A percentile compares a stretch with the other conserved stretches of the same genome.
Conservation (phyloP, 2,888 invertebrate species). For the Pimpla rufipes region DNA sequence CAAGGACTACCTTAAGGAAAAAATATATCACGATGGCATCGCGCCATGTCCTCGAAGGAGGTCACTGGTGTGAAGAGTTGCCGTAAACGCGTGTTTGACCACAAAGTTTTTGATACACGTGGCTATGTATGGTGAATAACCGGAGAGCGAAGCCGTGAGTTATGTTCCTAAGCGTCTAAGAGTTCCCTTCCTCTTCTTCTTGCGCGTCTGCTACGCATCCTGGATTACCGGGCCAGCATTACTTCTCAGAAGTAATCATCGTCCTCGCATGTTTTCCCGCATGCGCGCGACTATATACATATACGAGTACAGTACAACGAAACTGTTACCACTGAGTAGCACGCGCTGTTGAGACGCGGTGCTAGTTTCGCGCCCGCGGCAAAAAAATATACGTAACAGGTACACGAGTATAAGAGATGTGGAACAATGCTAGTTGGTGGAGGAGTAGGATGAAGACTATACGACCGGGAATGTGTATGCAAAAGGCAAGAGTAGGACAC, state of each 20-base stretch:
- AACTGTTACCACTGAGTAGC: constrained; percentile 1
- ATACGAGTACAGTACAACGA: constrained; percentile 1
- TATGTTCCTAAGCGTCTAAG: constrained; percentile 41
- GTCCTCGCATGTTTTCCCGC: constrained; percentile 62
- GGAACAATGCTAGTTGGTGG: constrained; percentile 42
- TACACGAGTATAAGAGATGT: constrained; percentile 49
- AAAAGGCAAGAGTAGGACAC: constrained; percentile 27
- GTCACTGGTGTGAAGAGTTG: constrained; percentile 27
- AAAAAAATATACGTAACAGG: constrained; percentile 52
- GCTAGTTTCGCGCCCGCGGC: constrained; percentile 63
- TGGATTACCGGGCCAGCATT: constrained; percentile 72
- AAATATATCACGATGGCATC: no score
- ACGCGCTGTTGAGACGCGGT: constrained; percentile 35
- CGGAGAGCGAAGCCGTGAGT: constrained; percentile 57
- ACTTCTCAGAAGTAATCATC: constrained; percentile 71
- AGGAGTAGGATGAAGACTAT: constrained; percentile 51
- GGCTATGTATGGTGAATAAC: constrained; percentile 35
- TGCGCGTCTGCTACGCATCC: constrained; percentile 70
- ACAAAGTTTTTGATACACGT: constrained; percentile 26
- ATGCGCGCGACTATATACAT: constrained; percentile 28
- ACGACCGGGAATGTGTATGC: constrained; percentile 56
- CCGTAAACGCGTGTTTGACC: constrained; percentile 9
- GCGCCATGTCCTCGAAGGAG: constrained; percentile 13
- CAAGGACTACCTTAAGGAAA: no score
- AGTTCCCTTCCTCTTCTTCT: constrained; percentile 61